Evolutionary conservation across 1,140 invertebrate genomes (phyloP), one percentile per base, ranked within the genome.

Genomic region (Neoseiulus cucumeris): DNA sequence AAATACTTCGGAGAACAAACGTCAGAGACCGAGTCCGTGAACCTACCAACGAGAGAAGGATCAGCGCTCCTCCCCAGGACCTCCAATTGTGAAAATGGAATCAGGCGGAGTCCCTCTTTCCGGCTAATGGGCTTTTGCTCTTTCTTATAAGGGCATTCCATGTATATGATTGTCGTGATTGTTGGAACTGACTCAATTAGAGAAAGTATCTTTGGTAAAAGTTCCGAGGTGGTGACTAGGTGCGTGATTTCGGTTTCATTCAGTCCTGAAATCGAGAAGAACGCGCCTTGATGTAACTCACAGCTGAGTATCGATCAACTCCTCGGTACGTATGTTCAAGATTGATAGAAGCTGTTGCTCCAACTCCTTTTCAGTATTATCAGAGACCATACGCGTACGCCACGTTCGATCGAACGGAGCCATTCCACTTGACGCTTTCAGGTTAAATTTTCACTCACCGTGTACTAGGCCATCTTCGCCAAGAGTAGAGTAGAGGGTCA

Each of bases 241-340:
- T 70, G 68, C 14, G 71, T 84, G 0, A 91, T 91, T 78, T 96
- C 90, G 1, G 93, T 96, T 79, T 98, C 91, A 74, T 93, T 95
- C 69, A 98, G 86, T 41, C 87, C 92, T 75, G 96, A 91, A 0
- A 88, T 83, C 22, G 22, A 20, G 22, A 5, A 25, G 33, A 2
- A 59, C 22, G 51, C n/a, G 2, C 33, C 4, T 59, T 59, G 14
- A 17, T 25, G n/a, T n/a, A n/a, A n/a, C n/a, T n/a, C n/a, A n/a
- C n/a, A n/a, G n/a, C n/a, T n/a, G n/a, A n/a, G n/a, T n/a, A n/a
- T n/a, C n/a, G n/a, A n/a, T n/a, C n/a, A n/a, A n/a, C n/a, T n/a
- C n/a, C n/a, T n/a, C n/a, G n/a, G n/a, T n/a, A n/a, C n/a, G n/a
- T n/a, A n/a, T n/a, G n/a, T n/a, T n/a, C n/a, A n/a, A n/a, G n/a